These are phyloP conservation scores for Podarcis raffonei DNA, from an alignment of 2,113 vertebrate genomes.

Conservation along the genomic window DNA sequence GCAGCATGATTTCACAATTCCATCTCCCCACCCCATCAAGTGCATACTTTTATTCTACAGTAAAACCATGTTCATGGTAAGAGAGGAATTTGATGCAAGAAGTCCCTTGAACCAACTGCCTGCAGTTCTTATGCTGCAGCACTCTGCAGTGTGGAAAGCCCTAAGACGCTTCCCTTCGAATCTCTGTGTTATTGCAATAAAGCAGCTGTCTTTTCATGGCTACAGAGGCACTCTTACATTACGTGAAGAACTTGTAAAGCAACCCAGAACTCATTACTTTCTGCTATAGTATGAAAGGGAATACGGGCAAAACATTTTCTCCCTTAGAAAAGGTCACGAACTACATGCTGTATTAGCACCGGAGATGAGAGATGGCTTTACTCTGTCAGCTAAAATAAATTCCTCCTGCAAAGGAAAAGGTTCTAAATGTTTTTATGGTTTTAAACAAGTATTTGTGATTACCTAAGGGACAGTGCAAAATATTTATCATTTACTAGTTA, in stretches of 20 bases:
- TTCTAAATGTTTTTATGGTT: conserved; percentile 8
- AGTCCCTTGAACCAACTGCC: not conserved
- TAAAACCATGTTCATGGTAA: not conserved
- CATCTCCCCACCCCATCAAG: not conserved
- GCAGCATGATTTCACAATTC: not conserved
- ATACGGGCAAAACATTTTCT: not conserved
- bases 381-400: conserved; percentile 52
- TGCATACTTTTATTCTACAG: not conserved
- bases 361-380: conserved; percentile 26
- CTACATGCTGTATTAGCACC: conserved; percentile 11
- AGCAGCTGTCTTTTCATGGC: conserved; percentile 9
- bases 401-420: not conserved
- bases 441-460: conserved; percentile 3
- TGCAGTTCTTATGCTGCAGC: not conserved
- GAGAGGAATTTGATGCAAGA: not conserved
- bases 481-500: conserved; percentile 3
- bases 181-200: conserved; percentile 3
- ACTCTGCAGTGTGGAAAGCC: not conserved
- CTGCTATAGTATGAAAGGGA: conserved; percentile 1
- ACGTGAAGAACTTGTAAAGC: conserved; percentile 24
- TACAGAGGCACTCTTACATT: conserved; percentile 7
- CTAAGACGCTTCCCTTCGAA: conserved; percentile 21
- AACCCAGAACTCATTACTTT: conserved; percentile 23
- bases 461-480: conserved; percentile 15
- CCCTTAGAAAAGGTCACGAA: conserved; percentile 9